Percentiles rank a stretch among this genome's conserved stretches.
These are phyloP conservation scores for Gortyna flavago DNA, from an alignment of 2,888 invertebrate genomes.

Conservation along the genomic window DNA sequence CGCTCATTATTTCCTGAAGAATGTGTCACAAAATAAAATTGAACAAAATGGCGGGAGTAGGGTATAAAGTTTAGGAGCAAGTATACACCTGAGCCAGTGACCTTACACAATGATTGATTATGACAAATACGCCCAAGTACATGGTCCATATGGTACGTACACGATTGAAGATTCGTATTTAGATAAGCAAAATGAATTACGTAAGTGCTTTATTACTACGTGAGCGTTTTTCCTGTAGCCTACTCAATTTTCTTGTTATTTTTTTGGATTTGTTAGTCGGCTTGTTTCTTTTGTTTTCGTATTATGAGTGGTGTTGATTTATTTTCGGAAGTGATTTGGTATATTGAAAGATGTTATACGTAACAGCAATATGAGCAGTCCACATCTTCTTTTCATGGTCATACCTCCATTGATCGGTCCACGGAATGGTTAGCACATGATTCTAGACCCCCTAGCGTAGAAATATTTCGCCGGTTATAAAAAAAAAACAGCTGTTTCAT, in stretches of 20 bases:
- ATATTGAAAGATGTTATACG: neutral
- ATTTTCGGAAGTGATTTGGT: neutral
- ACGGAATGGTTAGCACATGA: neutral
- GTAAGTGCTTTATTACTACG: constrained; percentile 48
- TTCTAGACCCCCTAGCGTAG: no score
- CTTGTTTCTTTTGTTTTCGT: constrained; percentile 10
- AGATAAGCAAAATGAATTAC: constrained; percentile 82
- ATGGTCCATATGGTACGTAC: constrained; percentile 63
- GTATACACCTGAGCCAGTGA: constrained; percentile 73
- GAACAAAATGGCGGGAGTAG: constrained; percentile 44
- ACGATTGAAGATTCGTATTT: constrained; percentile 76
- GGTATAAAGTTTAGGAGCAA: constrained; percentile 63
- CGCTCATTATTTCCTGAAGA: constrained; percentile 45
- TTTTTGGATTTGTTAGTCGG: constrained; percentile 18
- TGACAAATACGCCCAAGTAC: constrained; percentile 79
- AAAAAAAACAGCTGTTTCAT: no score
- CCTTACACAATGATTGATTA: constrained; percentile 84
- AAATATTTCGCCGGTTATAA: no score
- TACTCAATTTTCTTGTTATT: constrained; percentile 48
- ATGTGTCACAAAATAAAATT: constrained; percentile 55
- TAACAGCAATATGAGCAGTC: neutral
- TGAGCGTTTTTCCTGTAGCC: constrained; percentile 57
- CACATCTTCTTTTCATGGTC: neutral
- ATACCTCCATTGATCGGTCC: neutral
- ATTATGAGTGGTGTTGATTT: neutral